Evolutionary conservation across 2,888 invertebrate genomes (phyloP).

Genomic region (Unio delphinus): DNA sequence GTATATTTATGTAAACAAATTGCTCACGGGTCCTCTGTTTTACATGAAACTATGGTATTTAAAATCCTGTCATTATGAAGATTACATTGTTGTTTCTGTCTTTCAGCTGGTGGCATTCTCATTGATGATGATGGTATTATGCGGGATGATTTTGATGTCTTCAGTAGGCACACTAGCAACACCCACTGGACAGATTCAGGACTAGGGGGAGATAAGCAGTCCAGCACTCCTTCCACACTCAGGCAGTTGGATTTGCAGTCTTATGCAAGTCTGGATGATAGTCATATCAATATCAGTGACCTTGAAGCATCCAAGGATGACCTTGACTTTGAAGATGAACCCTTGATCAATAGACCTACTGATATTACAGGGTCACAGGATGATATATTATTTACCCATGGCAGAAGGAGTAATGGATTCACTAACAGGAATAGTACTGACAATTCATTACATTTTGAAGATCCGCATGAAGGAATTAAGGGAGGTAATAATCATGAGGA

Average conservation of each 20-base stretch:
- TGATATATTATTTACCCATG: constrained; percentile 19
- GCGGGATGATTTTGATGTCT: constrained; percentile 57
- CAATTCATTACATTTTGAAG: constrained; percentile 43
- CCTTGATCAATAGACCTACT: constrained; percentile 23
- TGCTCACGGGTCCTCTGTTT: too few relatives aligned
- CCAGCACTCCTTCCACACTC: constrained; percentile 54
- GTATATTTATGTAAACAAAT: too few relatives aligned
- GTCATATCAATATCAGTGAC: constrained; percentile 64
- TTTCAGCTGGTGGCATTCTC: constrained; percentile 48
- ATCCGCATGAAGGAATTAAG: constrained; percentile 22
- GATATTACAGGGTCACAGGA: constrained; percentile 18
- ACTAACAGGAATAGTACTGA: constrained; percentile 45
- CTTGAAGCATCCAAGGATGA: constrained; percentile 66
- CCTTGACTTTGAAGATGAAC: constrained; percentile 46
- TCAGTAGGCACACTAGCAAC: constrained; percentile 50
- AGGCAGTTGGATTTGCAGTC: constrained; percentile 54
- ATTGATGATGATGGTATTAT: constrained; percentile 67
- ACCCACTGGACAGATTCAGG: constrained; percentile 66
- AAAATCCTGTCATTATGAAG: too few relatives aligned
- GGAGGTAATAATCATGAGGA: constrained; percentile 38
- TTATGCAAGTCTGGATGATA: constrained; percentile 56
- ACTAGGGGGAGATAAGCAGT: constrained; percentile 57
- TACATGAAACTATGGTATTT: too few relatives aligned
- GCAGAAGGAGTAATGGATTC: constrained; percentile 30
- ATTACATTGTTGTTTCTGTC: background rate